A percentile compares a stretch with the other conserved stretches of the same genome.
Evolutionary conservation across 2,113 vertebrate genomes (phyloP).

Genomic region (Datnioides undecimradiatus): DNA sequence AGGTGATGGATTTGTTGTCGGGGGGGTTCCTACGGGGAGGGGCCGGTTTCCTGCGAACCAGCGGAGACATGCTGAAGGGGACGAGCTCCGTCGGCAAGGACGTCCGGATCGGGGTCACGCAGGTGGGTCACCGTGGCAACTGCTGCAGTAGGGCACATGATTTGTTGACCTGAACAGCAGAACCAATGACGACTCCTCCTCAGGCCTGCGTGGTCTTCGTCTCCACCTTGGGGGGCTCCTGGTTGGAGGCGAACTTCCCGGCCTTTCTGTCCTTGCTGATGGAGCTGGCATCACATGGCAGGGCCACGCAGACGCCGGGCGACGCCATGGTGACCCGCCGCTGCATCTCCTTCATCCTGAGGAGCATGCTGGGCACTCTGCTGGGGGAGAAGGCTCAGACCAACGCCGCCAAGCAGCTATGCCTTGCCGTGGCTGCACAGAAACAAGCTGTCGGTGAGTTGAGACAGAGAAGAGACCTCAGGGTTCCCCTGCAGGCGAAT

Average conservation of each 20-base stretch:
- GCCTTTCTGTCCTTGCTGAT: constrained; percentile 88
- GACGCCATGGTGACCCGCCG: constrained; percentile 86
- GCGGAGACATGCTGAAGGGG: constrained; percentile 94
- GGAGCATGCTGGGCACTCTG: constrained; percentile 89
- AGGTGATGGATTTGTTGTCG: constrained; percentile 90
- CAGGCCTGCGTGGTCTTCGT: constrained; percentile 93
- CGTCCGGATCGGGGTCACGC: constrained; percentile 92
- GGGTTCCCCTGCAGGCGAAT: too few relatives aligned
- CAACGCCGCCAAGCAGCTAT: constrained; percentile 91
- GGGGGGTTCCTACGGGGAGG: constrained; percentile 92
- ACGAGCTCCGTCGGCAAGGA: constrained; percentile 89
- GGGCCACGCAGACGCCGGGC: constrained; percentile 83
- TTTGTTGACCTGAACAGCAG: neutral
- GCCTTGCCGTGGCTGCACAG: constrained; percentile 86
- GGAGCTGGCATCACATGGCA: constrained; percentile 88
- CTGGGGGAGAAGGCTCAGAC: constrained; percentile 95
- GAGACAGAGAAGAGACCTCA: neutral
- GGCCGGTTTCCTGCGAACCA: constrained; percentile 90
- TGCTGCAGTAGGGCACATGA: fast-evolving
- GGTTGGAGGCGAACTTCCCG: constrained; percentile 92
- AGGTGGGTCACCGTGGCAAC: constrained; percentile 79
- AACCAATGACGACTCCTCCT: neutral
- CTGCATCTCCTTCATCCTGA: constrained; percentile 92
- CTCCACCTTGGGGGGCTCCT: constrained; percentile 88
- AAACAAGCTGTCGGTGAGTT: constrained; percentile 89